Conservation (phyloP, 2,797 vertebrate genomes). For the Bradypodion pumilum region DNA sequence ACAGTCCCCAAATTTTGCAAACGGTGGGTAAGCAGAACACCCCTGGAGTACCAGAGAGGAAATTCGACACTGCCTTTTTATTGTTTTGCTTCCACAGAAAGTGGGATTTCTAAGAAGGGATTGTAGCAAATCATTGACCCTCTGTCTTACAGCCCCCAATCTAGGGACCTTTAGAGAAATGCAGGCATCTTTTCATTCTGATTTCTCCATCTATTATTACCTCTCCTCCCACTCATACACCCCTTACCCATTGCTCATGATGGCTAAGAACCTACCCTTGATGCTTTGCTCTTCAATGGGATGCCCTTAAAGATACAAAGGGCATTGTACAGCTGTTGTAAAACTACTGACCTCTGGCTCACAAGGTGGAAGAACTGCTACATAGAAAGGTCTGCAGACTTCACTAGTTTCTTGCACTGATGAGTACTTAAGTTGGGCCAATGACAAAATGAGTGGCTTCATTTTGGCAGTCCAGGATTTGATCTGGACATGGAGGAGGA, state of each 20-base stretch:
- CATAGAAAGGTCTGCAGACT: constrained; percentile 28
- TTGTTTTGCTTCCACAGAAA: background rate
- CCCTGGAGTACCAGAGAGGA: no score
- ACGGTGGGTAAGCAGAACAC: no score
- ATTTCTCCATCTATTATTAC: background rate
- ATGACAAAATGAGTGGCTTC: no score
- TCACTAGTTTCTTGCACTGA: constrained; percentile 21
- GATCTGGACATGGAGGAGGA: no score
- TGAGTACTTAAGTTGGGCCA: no score
- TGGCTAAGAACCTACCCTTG: background rate
- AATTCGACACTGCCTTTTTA: background rate
- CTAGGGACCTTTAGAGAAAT: background rate
- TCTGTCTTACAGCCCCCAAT: background rate
- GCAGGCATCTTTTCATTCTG: background rate
- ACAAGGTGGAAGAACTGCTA: background rate
- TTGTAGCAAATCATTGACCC: background rate
- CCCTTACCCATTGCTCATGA: background rate
- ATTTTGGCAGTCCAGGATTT: no score
- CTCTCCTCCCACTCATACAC: background rate
- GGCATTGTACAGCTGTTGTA: background rate
- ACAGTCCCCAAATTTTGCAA: no score
- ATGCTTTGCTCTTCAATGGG: background rate
- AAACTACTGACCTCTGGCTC: background rate
- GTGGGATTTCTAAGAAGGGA: background rate
- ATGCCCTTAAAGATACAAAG: constrained; percentile 1